These are phyloP conservation scores for Pogona vitticeps DNA, from an alignment of 2,113 vertebrate genomes.

Conservation along the genomic window DNA sequence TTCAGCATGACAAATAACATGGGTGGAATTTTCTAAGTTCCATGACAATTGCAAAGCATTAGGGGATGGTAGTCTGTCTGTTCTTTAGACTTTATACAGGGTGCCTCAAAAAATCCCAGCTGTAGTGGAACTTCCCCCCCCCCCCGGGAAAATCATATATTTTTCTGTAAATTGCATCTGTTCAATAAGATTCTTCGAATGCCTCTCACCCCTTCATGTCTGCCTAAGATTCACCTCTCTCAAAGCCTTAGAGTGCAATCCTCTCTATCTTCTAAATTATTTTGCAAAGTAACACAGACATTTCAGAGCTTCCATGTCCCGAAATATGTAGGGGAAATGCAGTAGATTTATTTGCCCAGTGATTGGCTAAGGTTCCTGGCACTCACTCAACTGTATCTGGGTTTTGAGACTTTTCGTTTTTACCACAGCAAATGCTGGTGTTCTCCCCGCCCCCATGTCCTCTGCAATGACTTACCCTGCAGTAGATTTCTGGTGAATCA, in stretches of 20 bases:
- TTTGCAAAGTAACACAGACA: neutral
- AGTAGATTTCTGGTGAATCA: neutral
- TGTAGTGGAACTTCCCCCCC: too few relatives aligned
- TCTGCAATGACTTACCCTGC: neutral
- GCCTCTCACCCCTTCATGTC: neutral
- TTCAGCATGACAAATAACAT: too few relatives aligned
- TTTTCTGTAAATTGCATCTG: neutral
- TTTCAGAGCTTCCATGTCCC: neutral
- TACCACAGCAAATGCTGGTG: neutral
- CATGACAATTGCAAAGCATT: too few relatives aligned
- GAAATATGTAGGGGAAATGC: neutral
- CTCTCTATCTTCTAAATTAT: too few relatives aligned
- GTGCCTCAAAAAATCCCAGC: too few relatives aligned
- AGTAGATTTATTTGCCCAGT: too few relatives aligned
- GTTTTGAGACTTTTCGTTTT: neutral
- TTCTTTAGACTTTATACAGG: too few relatives aligned
- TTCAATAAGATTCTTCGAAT: neutral
- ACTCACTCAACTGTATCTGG: neutral
- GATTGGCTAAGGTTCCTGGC: neutral
- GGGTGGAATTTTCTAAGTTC: too few relatives aligned
- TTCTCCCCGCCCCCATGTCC: neutral
- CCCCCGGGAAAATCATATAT: too few relatives aligned
- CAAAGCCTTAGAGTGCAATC: neutral
- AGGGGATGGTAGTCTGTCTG: too few relatives aligned
- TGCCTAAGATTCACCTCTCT: too few relatives aligned